Evolutionary conservation across 2,888 invertebrate species (phyloP).

Genomic region (Lissocephala sabroskyi): DNA sequence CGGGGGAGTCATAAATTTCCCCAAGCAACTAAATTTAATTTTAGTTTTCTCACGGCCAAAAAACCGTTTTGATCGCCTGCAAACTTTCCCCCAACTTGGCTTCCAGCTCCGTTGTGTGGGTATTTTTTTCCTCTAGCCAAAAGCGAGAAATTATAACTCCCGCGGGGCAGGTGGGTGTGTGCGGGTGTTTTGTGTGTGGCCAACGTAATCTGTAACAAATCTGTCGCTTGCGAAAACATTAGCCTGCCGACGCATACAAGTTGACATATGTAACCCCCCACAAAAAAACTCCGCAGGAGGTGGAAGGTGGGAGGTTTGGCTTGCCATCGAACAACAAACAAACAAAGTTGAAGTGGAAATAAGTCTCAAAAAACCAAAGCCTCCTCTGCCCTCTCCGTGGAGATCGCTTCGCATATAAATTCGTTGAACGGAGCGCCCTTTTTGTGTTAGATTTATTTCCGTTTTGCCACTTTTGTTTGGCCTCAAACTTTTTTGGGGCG

Average conservation of each 20-base stretch:
- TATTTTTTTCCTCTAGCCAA: conserved; percentile 28
- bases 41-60: conserved; percentile 41
- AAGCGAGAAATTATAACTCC: conserved; percentile 40
- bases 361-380: too few relatives aligned
- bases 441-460: too few relatives aligned
- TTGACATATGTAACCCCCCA: conserved; percentile 36
- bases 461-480: too few relatives aligned
- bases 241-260: conserved; percentile 56
- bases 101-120: conserved; percentile 5
- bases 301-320: too few relatives aligned
- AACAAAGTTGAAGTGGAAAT: too few relatives aligned
- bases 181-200: conserved; percentile 30
- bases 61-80: conserved; percentile 8
- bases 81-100: conserved; percentile 22
- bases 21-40: conserved; percentile 51
- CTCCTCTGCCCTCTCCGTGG: too few relatives aligned
- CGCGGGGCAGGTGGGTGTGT: conserved; percentile 4
- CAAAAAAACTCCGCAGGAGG: conserved; percentile 8
- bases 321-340: too few relatives aligned
- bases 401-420: too few relatives aligned
- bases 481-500: too few relatives aligned
- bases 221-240: conserved; percentile 56
- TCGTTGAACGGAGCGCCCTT: too few relatives aligned
- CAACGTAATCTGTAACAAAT: conserved; percentile 56
- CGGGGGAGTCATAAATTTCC: conserved; percentile 58